These are phyloP conservation scores for human DNA, from an alignment of 2,113 vertebrate species.

Conservation along the genomic window DNA sequence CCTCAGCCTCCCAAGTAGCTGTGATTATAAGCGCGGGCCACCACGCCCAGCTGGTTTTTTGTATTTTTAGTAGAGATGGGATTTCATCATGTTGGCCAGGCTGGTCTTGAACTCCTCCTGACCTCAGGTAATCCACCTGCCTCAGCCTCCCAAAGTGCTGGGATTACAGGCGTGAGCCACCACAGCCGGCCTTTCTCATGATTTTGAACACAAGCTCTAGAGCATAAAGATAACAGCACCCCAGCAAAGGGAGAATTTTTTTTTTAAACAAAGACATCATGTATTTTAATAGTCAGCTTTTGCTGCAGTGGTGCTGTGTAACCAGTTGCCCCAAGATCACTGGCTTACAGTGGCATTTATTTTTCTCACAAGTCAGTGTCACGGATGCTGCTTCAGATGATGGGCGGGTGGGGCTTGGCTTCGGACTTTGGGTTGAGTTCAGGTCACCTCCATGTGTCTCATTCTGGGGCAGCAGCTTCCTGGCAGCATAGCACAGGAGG, in stretches of 20 bases:
- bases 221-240: not conserved
- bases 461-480: not conserved
- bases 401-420: not conserved
- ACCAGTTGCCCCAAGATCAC: not conserved
- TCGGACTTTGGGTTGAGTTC: not conserved
- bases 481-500: not conserved
- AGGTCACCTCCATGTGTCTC: fast-evolving
- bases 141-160: too few species aligned
- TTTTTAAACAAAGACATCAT: fast-evolving
- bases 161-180: too few species aligned
- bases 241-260: not conserved
- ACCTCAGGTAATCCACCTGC: too few species aligned
- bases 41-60: too few species aligned
- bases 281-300: not conserved
- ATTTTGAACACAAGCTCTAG: not conserved
- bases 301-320: fast-evolving
- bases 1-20: too few species aligned
- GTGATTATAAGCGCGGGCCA: too few species aligned
- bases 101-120: too few species aligned
- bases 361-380: not conserved
- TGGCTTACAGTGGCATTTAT: not conserved
- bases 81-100: too few species aligned
- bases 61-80: too few species aligned
- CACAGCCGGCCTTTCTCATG: too few species aligned
- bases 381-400: not conserved